Evolutionary conservation across 2,113 vertebrate genomes (phyloP).

Genomic region (Laticauda laticaudata): DNA sequence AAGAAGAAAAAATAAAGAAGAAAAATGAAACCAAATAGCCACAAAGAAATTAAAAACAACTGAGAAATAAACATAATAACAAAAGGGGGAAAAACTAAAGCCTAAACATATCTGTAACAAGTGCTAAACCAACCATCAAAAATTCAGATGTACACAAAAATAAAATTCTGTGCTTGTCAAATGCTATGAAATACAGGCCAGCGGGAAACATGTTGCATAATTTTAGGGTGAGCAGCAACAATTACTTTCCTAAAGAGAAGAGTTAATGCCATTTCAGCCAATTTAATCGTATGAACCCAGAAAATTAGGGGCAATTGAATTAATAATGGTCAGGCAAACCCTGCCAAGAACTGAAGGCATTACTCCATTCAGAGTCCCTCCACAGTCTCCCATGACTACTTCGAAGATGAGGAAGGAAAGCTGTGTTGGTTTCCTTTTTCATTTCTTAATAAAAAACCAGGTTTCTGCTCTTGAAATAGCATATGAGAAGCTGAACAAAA

Average conservation of each 20-base stretch:
- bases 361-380: background rate
- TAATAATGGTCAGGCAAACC: background rate
- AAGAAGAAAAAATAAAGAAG: background rate
- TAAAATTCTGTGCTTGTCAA: background rate
- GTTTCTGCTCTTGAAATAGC: background rate
- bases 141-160: background rate
- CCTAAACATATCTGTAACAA: background rate
- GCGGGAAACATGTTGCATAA: background rate
- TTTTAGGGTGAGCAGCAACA: background rate
- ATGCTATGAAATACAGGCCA: background rate
- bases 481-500: background rate
- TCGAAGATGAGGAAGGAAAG: background rate
- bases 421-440: background rate
- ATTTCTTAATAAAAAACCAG: background rate
- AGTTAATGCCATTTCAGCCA: background rate
- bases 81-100: background rate
- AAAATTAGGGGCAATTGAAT: background rate
- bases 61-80: background rate
- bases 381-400: background rate
- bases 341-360: background rate
- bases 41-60: background rate
- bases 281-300: background rate
- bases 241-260: background rate
- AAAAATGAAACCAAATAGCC: background rate
- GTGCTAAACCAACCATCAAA: background rate